Conservation (phyloP, 1,140 invertebrate species). For the Lasaia peninsularis region DNA sequence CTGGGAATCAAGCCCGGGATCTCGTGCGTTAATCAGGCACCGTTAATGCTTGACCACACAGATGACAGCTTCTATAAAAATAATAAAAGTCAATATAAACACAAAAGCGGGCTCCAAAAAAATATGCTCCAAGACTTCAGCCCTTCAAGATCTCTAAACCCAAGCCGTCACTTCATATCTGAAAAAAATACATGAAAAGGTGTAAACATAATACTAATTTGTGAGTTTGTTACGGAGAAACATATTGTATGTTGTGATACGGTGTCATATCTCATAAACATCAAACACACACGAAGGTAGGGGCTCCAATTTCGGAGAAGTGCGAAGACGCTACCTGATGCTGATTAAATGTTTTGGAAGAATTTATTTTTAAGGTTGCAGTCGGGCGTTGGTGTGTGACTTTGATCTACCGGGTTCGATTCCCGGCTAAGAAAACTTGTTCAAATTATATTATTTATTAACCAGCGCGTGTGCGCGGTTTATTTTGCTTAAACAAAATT, state of each 20-base stretch:
- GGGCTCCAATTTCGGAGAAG: slow-evolving; percentile 67
- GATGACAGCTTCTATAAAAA: too few relatives aligned
- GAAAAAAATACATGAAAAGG: slow-evolving; percentile 57
- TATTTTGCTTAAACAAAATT: too few relatives aligned
- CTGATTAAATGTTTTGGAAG: slow-evolving; percentile 14
- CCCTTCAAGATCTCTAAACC: slow-evolving; percentile 13
- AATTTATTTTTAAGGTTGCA: background rate
- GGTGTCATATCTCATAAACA: slow-evolving; percentile 50
- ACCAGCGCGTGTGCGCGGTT: too few relatives aligned
- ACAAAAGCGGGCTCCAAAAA: too few relatives aligned
- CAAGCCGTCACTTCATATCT: slow-evolving; percentile 46
- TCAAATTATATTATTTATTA: too few relatives aligned
- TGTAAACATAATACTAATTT: slow-evolving; percentile 73
- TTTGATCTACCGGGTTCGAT: too few relatives aligned
- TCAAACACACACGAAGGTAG: slow-evolving; percentile 36
- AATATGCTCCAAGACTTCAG: background rate
- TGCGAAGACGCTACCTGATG: slow-evolving; percentile 57
- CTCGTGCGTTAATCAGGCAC: too few relatives aligned
- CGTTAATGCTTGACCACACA: too few relatives aligned
- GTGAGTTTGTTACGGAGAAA: slow-evolving; percentile 61
- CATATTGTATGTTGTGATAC: slow-evolving; percentile 68
- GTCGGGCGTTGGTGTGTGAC: too few relatives aligned
- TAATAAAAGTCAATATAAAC: too few relatives aligned
- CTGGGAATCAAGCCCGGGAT: too few relatives aligned
- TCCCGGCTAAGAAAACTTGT: too few relatives aligned